Evolutionary conservation across 1,140 invertebrate species (phyloP).

Genomic region (Drosophila subpulchrella): DNA sequence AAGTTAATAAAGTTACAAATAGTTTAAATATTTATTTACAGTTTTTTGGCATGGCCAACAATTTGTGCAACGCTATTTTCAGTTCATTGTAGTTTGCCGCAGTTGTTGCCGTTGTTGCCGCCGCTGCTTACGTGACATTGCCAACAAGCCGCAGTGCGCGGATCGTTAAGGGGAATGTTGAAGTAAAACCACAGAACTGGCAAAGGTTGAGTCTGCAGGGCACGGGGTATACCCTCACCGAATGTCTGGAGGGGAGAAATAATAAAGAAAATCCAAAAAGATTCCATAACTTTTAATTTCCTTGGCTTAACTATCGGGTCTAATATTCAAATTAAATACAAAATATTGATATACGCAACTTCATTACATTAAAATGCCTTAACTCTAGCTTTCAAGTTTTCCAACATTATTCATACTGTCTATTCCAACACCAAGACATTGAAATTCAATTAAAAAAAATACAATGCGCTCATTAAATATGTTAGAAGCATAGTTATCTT

Average conservation of each 20-base stretch:
- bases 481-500: too few species aligned
- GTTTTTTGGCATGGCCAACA: constrained; percentile 74
- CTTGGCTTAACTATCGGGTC: too few species aligned
- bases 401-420: too few species aligned
- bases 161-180: constrained; percentile 1
- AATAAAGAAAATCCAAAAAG: neutral
- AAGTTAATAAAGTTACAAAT: constrained; percentile 83
- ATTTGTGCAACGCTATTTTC: constrained; percentile 49
- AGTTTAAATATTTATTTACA: constrained; percentile 82
- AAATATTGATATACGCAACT: too few species aligned
- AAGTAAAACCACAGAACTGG: constrained; percentile 4
- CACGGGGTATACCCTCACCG: neutral
- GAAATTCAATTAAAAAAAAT: too few species aligned
- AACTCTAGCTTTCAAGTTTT: too few species aligned
- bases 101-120: constrained; percentile 24
- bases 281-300: too few species aligned
- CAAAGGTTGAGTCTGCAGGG: neutral
- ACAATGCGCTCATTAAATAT: too few species aligned
- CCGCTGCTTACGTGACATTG: constrained; percentile 62
- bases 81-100: constrained; percentile 58
- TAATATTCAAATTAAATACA: too few species aligned
- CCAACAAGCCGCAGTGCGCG: constrained; percentile 35
- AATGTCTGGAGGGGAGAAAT: neutral
- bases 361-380: too few species aligned
- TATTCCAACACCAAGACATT: too few species aligned